These are phyloP conservation scores for Rhopalosiphum maidis DNA, from an alignment of 1,140 invertebrate species.

Conservation along the genomic window DNA sequence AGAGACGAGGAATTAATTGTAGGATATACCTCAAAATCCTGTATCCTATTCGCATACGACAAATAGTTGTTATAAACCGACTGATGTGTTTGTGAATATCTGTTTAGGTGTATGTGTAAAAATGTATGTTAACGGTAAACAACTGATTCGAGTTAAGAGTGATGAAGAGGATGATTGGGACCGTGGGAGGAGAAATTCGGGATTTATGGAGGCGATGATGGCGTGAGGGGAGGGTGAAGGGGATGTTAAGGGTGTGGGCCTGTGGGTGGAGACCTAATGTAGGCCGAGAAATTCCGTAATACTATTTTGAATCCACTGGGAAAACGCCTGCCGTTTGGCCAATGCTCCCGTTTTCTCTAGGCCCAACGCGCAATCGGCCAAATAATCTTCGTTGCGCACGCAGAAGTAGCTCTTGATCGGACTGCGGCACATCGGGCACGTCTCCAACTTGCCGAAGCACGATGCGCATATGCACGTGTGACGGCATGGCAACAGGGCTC, in stretches of 20 bases:
- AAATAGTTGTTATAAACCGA: not conserved
- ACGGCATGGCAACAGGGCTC: conserved; percentile 80
- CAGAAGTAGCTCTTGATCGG: conserved; percentile 82
- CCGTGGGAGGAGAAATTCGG: not conserved
- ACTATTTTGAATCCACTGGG: conserved; percentile 70
- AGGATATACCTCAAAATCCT: not conserved
- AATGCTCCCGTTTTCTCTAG: conserved; percentile 58
- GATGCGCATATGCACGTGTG: conserved; percentile 83
- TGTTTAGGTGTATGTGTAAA: not conserved
- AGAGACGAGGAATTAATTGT: not conserved
- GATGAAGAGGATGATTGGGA: not conserved
- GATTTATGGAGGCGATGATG: not conserved
- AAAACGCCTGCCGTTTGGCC: conserved; percentile 60
- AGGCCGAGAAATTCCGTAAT: conserved; percentile 72
- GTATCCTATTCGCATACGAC: not conserved
- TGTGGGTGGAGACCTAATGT: conserved; percentile 61
- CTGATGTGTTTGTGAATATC: not conserved
- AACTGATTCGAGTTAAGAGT: not conserved
- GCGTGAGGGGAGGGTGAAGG: too few relatives aligned
- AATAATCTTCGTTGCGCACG: conserved; percentile 76
- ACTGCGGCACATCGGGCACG: conserved; percentile 82
- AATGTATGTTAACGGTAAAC: not conserved
- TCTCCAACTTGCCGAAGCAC: conserved; percentile 76
- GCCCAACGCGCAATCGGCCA: conserved; percentile 65
- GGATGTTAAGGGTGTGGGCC: not conserved